Percentiles rank a stretch among this genome's conserved stretches.
phyloP scores from a whole-genome alignment of 1,140 invertebrate genomes.

The Macrotrachela quadricornifera region DNA sequence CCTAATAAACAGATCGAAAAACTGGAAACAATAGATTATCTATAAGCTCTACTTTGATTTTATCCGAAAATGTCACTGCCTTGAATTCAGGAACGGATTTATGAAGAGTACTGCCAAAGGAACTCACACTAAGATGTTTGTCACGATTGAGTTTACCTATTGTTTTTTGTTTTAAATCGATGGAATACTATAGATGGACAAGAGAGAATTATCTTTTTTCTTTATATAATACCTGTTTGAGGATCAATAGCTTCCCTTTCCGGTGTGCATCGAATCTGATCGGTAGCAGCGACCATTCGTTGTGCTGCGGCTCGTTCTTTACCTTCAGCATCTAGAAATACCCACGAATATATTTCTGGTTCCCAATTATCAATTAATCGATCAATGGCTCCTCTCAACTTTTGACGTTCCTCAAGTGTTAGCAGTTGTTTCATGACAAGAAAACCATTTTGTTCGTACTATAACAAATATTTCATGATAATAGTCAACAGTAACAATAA shows the following conservation, averaged over 20 bases:
- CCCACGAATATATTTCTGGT: too few relatives aligned
- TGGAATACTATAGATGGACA: constrained; percentile 63
- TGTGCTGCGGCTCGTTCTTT: constrained; percentile 31
- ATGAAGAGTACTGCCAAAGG: constrained; percentile 44
- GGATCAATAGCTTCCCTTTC: constrained; percentile 26
- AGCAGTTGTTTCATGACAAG: constrained; percentile 60
- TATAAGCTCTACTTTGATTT: constrained; percentile 45
- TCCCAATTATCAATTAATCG: constrained; percentile 36
- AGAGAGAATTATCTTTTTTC: constrained; percentile 77
- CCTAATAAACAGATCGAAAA: constrained; percentile 12
- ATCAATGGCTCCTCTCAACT: constrained; percentile 43
- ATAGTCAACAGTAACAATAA: too few relatives aligned
- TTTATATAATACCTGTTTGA: constrained; percentile 45
- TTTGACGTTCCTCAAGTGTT: constrained; percentile 46
- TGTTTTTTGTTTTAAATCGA: constrained; percentile 42
- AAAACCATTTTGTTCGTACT: constrained; percentile 61
- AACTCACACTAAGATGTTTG: neutral
- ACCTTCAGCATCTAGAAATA: too few relatives aligned
- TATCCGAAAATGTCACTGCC: constrained; percentile 55
- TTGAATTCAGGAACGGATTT: constrained; percentile 57
- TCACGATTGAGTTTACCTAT: neutral
- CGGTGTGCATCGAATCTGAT: constrained; percentile 44
- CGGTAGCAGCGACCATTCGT: constrained; percentile 36
- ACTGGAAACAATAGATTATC: neutral
- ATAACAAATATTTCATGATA: too few relatives aligned